Evolutionary conservation across 2,113 vertebrate genomes (phyloP), one percentile per base, ranked within the genome.

Genomic region (Nothoprocta perdicaria): DNA sequence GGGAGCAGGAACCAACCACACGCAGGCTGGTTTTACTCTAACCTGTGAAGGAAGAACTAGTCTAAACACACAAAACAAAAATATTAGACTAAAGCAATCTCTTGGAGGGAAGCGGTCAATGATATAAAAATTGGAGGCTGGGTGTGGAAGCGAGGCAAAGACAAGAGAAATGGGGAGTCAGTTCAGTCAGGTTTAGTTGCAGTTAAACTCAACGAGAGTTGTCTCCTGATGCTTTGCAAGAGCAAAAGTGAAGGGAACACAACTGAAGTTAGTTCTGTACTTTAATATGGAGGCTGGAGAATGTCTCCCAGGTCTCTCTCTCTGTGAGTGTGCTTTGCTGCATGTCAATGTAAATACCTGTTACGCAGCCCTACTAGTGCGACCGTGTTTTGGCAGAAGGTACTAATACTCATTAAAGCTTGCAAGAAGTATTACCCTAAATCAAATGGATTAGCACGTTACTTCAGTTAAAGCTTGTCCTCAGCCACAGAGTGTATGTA

Each of bases 361-460:
- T 53, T 80, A 0, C 27, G 15, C 35, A 23, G 12, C 53, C 35
- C 61, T 73, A 57, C 5, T 29, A 0, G 0, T 17, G 21, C 22
- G 23, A 53, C 41, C 53, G 41, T 3, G 8, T n/a, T 87, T 91
- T 84, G 82, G 48, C 58, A 55, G 65, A 52, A 76, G 12, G 45
- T 31, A 35, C 6, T 50, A 71, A 45, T 12, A 12, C 3, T 27
- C 33, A 58, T 21, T 76, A 12, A 74, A 50, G 23, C 13, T 69
- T 60, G 21, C 9, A n/a, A n/a, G n/a, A 40, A 61, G 29, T 40
- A 26, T 1, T 43, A 45, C 50, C 23, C 14, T 43, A 8, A 10
- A 14, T 69, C 43, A 48, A 2, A 26, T 13, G 12, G 8, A 41
- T n/a, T 43, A 53, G 29, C 7, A 0, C 38, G 12, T 7, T 7